These are phyloP conservation scores for Clunio marinus DNA, from an alignment of 2,888 invertebrate species.

Conservation along the genomic window DNA sequence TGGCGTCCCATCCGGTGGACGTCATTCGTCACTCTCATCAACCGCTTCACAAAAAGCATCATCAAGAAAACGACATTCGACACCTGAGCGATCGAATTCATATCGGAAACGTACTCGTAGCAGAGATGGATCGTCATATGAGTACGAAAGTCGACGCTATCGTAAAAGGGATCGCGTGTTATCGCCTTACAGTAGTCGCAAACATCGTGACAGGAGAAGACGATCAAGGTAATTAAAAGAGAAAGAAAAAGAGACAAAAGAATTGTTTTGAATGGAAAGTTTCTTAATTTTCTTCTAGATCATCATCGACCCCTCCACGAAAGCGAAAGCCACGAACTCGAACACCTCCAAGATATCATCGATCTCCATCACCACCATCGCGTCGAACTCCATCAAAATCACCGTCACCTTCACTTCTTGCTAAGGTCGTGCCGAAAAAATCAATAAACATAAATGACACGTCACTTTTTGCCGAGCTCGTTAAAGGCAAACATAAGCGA, in stretches of 20 bases:
- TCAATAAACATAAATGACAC: slow-evolving; percentile 73
- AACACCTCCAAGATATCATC: slow-evolving; percentile 35
- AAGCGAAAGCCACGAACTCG: slow-evolving; percentile 8
- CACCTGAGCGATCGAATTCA: slow-evolving; percentile 13
- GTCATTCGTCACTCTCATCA: slow-evolving; percentile 34
- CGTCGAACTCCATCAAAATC: slow-evolving; percentile 51
- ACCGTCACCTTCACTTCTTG: slow-evolving; percentile 41
- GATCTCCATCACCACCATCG: slow-evolving; percentile 43
- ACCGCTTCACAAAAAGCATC: slow-evolving; percentile 32
- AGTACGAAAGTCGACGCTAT: slow-evolving; percentile 3
- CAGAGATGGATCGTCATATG: slow-evolving; percentile 28
- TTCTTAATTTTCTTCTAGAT: slow-evolving; percentile 12
- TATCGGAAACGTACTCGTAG: slow-evolving; percentile 29
- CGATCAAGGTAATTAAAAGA: slow-evolving; percentile 26
- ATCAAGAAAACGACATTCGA: neutral
- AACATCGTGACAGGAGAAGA: slow-evolving; percentile 22
- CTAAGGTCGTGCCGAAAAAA: slow-evolving; percentile 30
- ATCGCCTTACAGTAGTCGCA: slow-evolving; percentile 23
- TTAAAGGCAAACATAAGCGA: slow-evolving; percentile 78
- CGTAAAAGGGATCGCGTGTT: slow-evolving; percentile 12
- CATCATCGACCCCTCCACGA: slow-evolving; percentile 24
- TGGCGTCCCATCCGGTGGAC: neutral
- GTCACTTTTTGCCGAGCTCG: slow-evolving; percentile 83
- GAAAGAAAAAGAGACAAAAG: too few species aligned
- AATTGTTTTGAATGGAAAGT: neutral